Base-by-base conservation (phyloP, 2,888 invertebrate genomes). In the Axea sp. region DNA sequence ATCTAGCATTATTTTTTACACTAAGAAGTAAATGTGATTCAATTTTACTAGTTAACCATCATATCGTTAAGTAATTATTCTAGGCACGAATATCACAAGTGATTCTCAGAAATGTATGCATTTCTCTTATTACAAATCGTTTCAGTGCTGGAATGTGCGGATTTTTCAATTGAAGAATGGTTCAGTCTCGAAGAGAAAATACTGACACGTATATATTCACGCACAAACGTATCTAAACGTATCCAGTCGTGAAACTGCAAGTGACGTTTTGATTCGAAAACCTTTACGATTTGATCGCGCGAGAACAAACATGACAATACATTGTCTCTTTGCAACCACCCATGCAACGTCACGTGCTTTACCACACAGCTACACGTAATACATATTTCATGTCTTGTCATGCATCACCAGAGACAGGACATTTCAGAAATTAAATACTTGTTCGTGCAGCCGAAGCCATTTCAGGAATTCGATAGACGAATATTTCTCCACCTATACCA, bases 371-470 rank as follows among this genome's bases (percentile, higher is more conserved):
- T 49, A 57, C 57, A 39, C 64, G 57, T 72, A 57, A 72, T 72
- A 72, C 72, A 65, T 72, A 72, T 72, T 72, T 72, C 72, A 72
- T 72, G 59, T 59, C 59, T 72, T 72, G 59, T 65, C 72, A 65
- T 65, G 59, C 53, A 31, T 35, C 65, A 51, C 19, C 59, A 45
- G 24, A 30, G 51, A 37, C 45, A 31, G 64, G 51, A 72, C 65
- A 72, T 59, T 65, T 65, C 39, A 59, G 53, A 72, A 65, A 65
- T 72, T 72, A 72, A 72, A 72, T 72, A 72, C 51, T 65, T 59
- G 51, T 45, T 59, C 65, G 65, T 59, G 64, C 51, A 17, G n/a
- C n/a, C 26, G 28, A 12, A 72, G 45, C 11, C 35, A 53, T 59
- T 72, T 26, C 53, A 30, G 26, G 59, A 64, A 72, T 64, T 19